Percentiles rank a stretch among this genome's conserved stretches.
phyloP scores from a whole-genome alignment of 1,140 invertebrate species.

The Pogonus chalceus region DNA sequence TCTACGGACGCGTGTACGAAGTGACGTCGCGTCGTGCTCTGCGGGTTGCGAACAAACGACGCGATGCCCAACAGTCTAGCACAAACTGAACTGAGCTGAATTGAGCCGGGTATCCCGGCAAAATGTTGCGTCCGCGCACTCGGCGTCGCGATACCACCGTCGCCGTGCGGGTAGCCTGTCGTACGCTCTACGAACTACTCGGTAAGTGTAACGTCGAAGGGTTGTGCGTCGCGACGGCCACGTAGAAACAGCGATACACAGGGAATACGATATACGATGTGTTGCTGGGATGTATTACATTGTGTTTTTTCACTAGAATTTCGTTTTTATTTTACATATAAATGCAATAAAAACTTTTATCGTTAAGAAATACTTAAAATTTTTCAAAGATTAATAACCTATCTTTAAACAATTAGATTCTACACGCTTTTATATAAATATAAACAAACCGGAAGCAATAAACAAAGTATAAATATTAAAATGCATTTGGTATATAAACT shows the following conservation, averaged over 20 bases:
- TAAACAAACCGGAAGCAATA: too few relatives aligned
- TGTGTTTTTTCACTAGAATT: too few relatives aligned
- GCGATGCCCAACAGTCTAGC: neutral
- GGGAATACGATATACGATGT: neutral
- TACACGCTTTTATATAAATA: too few relatives aligned
- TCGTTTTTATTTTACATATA: too few relatives aligned
- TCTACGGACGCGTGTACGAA: neutral
- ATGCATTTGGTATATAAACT: too few relatives aligned
- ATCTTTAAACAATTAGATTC: too few relatives aligned
- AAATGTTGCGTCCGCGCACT: constrained; percentile 1
- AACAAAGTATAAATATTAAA: too few relatives aligned
- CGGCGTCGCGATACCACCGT: neutral
- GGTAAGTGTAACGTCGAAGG: neutral
- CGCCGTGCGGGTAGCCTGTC: neutral
- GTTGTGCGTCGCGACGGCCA: neutral
- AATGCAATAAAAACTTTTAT: too few relatives aligned
- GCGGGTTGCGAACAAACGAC: neutral
- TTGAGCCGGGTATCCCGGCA: constrained; percentile 3
- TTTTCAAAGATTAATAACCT: too few relatives aligned
- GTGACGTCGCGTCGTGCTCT: neutral
- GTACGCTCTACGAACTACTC: too few relatives aligned
- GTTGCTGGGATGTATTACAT: neutral
- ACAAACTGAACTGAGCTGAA: constrained; percentile 5
- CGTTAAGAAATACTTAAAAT: too few relatives aligned
- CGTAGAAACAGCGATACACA: neutral